Base-by-base conservation (phyloP, 2,113 vertebrate genomes). In the Spea multiplicata region DNA sequence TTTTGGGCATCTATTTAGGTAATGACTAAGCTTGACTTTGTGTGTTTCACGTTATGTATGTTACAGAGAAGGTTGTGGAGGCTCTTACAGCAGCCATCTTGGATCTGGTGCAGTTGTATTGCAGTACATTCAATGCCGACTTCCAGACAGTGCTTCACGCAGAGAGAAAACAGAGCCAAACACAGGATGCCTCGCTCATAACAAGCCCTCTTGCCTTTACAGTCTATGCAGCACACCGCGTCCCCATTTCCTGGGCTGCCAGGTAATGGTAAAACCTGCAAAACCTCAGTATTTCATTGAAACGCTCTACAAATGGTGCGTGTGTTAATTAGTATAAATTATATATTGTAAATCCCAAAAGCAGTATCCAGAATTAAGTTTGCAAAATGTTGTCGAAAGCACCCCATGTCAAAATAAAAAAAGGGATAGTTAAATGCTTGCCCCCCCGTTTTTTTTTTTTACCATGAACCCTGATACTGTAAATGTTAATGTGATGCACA, bases 241-340 rank as follows among this genome's bases (percentile, higher is more conserved):
- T 99, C 83, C 97, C 97, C 81, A 95, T 98, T 90, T 93, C 91
- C 70, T 99, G 97, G 97, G 96, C 93, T 0, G 88, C 97, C 87
- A 98, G 97, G 97, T 98, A 80, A 82, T 30, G 30, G 30, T 30
- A 30, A 30, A 30, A 30, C 30, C 30, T 30, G 30, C 30, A 30
- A 30, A 30, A 30, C 1, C 30, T 30, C 30, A 30, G 30, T 30
- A 30, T 30, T 30, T 30, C 30, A 30, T 30, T 30, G 30, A 30
- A 30, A 30, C 30, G 30, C 30, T 30, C 30, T 30, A 30, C 30
- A 30, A 30, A 30, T 30, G 30, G 30, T 30, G 30, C 30, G 30
- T 30, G 30, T 30, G 30, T 30, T 30, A 30, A 30, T 30, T 30
- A 30, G 30, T 30, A 30, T 30, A 30, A 30, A 30, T 30, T 30